Conservation (phyloP, 1,140 invertebrate species). For the Papilio polyxenes region DNA sequence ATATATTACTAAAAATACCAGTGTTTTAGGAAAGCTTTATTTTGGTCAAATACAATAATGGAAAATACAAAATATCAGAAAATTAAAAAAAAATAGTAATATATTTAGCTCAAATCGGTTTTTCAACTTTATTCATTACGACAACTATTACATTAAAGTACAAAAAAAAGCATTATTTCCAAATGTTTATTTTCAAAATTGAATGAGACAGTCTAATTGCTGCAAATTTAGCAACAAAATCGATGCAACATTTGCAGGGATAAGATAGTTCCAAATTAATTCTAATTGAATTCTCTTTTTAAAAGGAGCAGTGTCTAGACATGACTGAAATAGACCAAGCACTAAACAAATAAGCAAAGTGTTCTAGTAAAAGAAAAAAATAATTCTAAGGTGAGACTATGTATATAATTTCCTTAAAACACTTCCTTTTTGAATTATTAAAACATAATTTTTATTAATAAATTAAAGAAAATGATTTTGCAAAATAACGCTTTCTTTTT, state of each 20-base stretch:
- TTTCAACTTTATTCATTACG: neutral
- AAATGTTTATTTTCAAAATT: neutral
- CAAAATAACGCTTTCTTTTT: neutral
- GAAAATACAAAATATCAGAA: neutral
- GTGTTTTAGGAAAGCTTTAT: neutral
- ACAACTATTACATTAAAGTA: neutral
- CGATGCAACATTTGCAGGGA: neutral
- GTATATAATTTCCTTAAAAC: too few species aligned
- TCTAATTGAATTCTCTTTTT: constrained; percentile 24
- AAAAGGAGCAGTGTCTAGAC: constrained; percentile 28
- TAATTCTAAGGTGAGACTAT: neutral
- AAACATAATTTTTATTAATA: too few species aligned
- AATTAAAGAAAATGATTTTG: neutral
- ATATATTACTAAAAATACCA: neutral
- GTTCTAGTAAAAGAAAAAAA: constrained; percentile 2
- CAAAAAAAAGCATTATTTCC: neutral
- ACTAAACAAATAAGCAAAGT: neutral
- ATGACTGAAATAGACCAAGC: constrained; percentile 11
- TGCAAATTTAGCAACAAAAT: neutral
- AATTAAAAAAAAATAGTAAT: neutral
- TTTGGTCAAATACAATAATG: neutral
- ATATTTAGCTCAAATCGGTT: neutral
- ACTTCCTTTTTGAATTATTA: too few species aligned
- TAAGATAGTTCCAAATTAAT: constrained; percentile 21
- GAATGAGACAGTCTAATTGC: neutral